Conservation (phyloP, 2,113 vertebrate species). For the Catharus minimus region DNA sequence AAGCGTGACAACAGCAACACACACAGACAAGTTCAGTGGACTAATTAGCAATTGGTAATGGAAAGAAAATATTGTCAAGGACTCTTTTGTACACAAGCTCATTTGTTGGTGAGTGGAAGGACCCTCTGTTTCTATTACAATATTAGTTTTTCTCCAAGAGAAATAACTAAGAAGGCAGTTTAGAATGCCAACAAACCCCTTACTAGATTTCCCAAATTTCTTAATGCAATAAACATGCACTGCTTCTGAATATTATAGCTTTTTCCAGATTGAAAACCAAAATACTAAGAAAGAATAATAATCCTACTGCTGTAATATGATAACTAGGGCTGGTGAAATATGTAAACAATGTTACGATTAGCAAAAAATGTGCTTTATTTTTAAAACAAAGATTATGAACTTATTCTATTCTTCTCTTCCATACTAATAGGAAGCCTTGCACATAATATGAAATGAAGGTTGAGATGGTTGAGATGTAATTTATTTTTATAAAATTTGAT, state of each 20-base stretch:
- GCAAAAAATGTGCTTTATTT: background rate
- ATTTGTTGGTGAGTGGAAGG: background rate
- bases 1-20: constrained; percentile 61
- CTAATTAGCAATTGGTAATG: constrained; percentile 51
- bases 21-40: constrained; percentile 30
- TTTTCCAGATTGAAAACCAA: background rate
- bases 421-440: background rate
- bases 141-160: background rate
- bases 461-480: background rate
- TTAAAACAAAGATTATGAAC: background rate
- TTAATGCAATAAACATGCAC: background rate
- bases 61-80: constrained; percentile 31
- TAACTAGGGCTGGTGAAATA: background rate
- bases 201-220: background rate
- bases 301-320: background rate
- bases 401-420: background rate
- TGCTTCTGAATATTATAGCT: background rate
- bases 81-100: background rate
- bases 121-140: background rate
- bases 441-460: background rate
- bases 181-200: background rate
- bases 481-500: background rate
- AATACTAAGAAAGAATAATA: background rate
- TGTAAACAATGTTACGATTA: background rate
- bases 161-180: background rate